Evolutionary conservation across 2,797 vertebrate genomes (phyloP).

Genomic region (Sebastes itinus): DNA sequence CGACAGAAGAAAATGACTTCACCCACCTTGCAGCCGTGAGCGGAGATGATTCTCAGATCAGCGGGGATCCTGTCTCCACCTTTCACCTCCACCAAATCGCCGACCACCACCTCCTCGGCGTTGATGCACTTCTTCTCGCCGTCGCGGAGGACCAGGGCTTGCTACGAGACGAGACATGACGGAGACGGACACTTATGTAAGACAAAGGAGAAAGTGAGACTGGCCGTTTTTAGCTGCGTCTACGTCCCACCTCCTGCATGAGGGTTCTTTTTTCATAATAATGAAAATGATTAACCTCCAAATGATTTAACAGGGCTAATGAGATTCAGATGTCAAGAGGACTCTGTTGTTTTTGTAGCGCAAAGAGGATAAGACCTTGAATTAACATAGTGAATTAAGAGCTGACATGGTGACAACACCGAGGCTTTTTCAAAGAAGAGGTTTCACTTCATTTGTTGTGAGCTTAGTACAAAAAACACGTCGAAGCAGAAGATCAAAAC

Average conservation of each 20-base stretch:
- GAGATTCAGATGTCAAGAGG: constrained; percentile 14
- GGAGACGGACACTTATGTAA: not conserved
- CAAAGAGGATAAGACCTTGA: constrained; percentile 1
- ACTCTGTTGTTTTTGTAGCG: not conserved
- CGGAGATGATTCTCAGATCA: constrained; percentile 91
- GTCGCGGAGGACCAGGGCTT: constrained; percentile 92
- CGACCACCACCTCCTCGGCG: constrained; percentile 89
- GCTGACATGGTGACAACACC: not conserved
- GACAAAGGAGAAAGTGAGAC: not conserved
- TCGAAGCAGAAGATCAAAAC: not conserved
- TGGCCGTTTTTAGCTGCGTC: not conserved
- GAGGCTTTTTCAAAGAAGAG: not conserved
- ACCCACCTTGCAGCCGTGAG: constrained; percentile 91
- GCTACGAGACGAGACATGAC: constrained; percentile 68
- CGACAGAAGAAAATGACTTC: not conserved
- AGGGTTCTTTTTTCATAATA: not conserved
- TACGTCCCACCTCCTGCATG: not conserved
- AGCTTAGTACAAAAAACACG: too few relatives aligned
- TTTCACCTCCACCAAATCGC: constrained; percentile 93
- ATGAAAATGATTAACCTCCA: not conserved
- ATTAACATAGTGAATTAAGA: constrained; percentile 9
- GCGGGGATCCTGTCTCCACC: constrained; percentile 93
- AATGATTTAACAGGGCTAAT: constrained; percentile 19
- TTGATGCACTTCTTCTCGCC: constrained; percentile 92
- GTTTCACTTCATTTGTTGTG: not conserved